Base-by-base conservation (phyloP, 1,140 invertebrate genomes). In the Polyergus mexicanus region DNA sequence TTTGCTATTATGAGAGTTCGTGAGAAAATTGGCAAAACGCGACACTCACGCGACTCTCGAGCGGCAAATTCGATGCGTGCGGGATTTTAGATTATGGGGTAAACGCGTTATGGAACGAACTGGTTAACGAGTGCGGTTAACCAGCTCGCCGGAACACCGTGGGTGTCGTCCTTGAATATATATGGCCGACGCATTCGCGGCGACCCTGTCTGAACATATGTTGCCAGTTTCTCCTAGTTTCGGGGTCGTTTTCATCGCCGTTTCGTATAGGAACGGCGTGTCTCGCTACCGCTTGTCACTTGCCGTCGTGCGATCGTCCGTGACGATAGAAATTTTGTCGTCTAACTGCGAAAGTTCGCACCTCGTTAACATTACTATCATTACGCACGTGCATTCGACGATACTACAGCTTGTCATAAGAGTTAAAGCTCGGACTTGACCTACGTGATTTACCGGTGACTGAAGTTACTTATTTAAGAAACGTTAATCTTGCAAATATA, bases 91-190 rank as follows among this genome's bases (percentile, higher is more conserved):
- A 89, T 94, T 86, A 86, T 66, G 66, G 83, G 63, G 65, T 68
- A 68, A 93, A 92, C 92, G 92, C 93, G 93, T 94, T 95, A 94
- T 93, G 94, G 93, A 91, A 87, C 94, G 94, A 83, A 83, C 78
- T 74, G 68, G 94, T 95, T 95, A 95, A 95, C 94, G 94, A 95
- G 94, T 93, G 94, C 91, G 94, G 94, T 94, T 94, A 93, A 95
- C 94, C 94, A 89, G 86, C 78, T 84, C 89, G 92, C 93, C 94
- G 94, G 94, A 94, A 94, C 94, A 94, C 93, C 92, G 91, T 92
- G 91, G 88, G 92, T 95, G 93, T 94, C 93, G 92, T 92, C 89
- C 93, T 92, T 90, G 94, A 93, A 95, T 95, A 94, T 95, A 95
- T 95, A 95, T 94, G 92, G 89, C 75, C 54, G 78, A 88, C 88